Percentiles rank a stretch among this genome's conserved stretches.
Conservation (phyloP, 2,888 invertebrate genomes). For the Xestia c-nigrum region DNA sequence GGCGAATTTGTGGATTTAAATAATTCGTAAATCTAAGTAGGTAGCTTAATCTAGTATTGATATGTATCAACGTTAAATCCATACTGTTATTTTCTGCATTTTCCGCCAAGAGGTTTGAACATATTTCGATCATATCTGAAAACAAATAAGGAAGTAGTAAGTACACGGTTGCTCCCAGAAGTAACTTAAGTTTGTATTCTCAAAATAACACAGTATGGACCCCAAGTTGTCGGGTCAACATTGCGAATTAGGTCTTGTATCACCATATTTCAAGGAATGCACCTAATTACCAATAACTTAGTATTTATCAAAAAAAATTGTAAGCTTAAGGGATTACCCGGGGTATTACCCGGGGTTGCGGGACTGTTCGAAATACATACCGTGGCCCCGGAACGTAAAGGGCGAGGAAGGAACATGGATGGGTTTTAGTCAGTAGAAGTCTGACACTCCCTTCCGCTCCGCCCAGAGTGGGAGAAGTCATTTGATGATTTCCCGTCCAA, state of each 20-base stretch:
- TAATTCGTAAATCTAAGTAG: background rate
- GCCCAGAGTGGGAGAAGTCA: no score
- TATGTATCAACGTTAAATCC: conserved; percentile 56
- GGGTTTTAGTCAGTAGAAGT: no score
- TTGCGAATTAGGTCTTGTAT: background rate
- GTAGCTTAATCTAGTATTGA: background rate
- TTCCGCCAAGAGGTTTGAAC: conserved; percentile 82
- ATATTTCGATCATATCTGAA: conserved; percentile 82
- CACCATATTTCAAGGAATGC: background rate
- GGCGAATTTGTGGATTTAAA: background rate
- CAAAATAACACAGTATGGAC: no score
- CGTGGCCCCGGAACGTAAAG: no score
- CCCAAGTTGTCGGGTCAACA: no score
- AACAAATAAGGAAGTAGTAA: conserved; percentile 39
- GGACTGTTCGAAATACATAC: no score
- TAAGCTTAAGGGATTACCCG: no score
- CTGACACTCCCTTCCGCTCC: no score
- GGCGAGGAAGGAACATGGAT: no score
- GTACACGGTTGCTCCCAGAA: background rate
- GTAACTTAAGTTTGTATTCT: background rate
- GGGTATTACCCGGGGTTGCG: no score
- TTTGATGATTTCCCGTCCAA: no score
- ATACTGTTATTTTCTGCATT: conserved; percentile 83
- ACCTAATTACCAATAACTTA: background rate
- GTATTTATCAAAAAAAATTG: background rate